Evolutionary conservation across 1,140 invertebrate genomes (phyloP).

Genomic region (Pissodes strobi): DNA sequence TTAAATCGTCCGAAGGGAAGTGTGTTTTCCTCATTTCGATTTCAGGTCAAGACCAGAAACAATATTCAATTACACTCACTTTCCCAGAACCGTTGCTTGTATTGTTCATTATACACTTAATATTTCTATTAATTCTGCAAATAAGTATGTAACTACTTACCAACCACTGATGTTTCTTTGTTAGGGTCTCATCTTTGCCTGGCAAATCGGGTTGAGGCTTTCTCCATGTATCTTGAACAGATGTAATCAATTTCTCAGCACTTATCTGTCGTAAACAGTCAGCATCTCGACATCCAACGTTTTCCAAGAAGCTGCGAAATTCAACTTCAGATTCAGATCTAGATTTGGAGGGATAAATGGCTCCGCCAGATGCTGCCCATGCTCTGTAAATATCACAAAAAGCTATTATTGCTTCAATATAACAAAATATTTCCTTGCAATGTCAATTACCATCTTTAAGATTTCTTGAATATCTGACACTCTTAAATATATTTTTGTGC

Average conservation of each 20-base stretch:
- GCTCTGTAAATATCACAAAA: conserved; percentile 54
- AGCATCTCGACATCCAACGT: conserved; percentile 60
- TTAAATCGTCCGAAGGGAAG: no score
- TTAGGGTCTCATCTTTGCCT: conserved; percentile 58
- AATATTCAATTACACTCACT: no score
- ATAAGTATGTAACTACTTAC: conserved; percentile 54
- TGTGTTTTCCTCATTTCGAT: no score
- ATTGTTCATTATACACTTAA: no score
- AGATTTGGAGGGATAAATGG: conserved; percentile 67
- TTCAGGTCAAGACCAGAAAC: no score
- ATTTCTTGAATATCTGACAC: no score
- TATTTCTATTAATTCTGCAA: no score
- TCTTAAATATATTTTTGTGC: no score
- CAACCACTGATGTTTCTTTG: conserved; percentile 72
- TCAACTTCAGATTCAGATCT: conserved; percentile 64
- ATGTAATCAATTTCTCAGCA: conserved; percentile 67
- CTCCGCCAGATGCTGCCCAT: conserved; percentile 75
- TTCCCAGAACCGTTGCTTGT: no score
- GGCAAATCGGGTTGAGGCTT: conserved; percentile 65
- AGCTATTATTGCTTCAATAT: neutral
- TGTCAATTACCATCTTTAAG: no score
- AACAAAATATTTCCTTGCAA: conserved; percentile 66
- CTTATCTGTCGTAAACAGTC: conserved; percentile 66
- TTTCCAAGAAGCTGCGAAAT: conserved; percentile 64
- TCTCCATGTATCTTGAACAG: conserved; percentile 72